Base-by-base conservation (phyloP, 2,113 vertebrate genomes). In the Turdus rufiventris region DNA sequence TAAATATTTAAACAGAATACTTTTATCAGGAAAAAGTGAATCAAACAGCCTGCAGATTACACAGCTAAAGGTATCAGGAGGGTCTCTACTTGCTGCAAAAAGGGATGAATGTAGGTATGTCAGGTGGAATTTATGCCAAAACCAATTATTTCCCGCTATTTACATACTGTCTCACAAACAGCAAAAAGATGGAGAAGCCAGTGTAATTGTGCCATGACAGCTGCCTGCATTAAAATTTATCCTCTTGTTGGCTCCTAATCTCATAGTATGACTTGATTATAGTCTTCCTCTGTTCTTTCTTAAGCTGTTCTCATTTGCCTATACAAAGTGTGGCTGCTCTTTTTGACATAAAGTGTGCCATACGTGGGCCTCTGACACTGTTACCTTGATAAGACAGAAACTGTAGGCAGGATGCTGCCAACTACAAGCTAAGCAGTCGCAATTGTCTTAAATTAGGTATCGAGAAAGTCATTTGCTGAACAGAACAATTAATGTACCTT, bases 261-360 rank as follows among this genome's bases (percentile, higher is more conserved):
- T 71, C 51, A 53, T 43, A 60, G 28, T 47, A 57, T 50, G 14
- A 43, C 68, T 80, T 93, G 68, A 86, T 90, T 90, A 74, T 40
- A 72, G 54, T 61, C 57, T 74, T 66, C 48, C 48, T 84, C 29
- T 70, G 21, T 36, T 75, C 65, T 70, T 91, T 87, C 73, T 84
- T 78, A 78, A 67, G 63, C 21, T 92, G 57, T 75, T 61, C n/a
- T 78, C 53, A n/a, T 89, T 89, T 92, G 60, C 57, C 70, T 24
- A 1, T 77, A 34, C 18, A 31, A 86, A 70, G 48, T 4, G 13
- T 25, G 24, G 31, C 79, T 78, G 53, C 42, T 73, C 4, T 62
- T 78, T 93, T 62, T 79, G 91, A 72, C 40, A 57, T 0, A 9
- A 88, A 42, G 71, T 82, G 40, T 84, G 65, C 29, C 62, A 11